Evolutionary conservation across 2,797 vertebrate genomes (phyloP).

Genomic region (Lacerta bilineata): DNA sequence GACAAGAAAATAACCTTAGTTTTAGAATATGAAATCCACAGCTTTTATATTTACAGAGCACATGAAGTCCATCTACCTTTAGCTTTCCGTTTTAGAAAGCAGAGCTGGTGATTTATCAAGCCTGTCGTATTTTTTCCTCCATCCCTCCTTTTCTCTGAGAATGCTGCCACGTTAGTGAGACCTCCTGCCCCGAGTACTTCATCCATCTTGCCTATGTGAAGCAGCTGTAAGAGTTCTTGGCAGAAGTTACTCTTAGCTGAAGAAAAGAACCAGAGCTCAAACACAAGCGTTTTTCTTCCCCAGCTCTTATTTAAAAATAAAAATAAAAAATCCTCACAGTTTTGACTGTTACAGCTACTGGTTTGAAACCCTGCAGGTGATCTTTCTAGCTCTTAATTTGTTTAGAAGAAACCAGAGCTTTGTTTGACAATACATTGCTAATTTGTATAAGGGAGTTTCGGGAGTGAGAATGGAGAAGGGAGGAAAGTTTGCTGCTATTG

Average conservation of each 20-base stretch:
- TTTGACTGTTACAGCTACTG: neutral
- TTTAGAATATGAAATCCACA: neutral
- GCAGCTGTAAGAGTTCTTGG: slow-evolving; percentile 4
- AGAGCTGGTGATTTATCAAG: accelerated
- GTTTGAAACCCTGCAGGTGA: neutral
- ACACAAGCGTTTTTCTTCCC: neutral
- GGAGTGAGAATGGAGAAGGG: neutral
- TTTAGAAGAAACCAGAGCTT: neutral
- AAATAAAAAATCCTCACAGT: neutral
- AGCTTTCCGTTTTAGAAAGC: accelerated
- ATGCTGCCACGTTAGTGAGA: neutral
- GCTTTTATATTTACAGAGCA: neutral
- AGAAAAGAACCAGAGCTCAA: neutral
- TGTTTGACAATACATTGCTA: neutral
- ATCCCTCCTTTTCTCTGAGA: accelerated
- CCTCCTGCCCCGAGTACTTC: neutral
- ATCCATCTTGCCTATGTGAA: slow-evolving; percentile 26
- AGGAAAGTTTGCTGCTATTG: neutral
- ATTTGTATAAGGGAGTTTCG: neutral
- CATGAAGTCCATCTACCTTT: neutral
- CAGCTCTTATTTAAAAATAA: neutral
- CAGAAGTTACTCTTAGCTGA: accelerated
- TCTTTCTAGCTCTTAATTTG: neutral
- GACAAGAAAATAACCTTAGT: neutral
- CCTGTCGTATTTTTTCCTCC: neutral